These are phyloP conservation scores for Macrostomum lignano DNA, from an alignment of 1,140 invertebrate genomes.

Conservation along the genomic window DNA sequence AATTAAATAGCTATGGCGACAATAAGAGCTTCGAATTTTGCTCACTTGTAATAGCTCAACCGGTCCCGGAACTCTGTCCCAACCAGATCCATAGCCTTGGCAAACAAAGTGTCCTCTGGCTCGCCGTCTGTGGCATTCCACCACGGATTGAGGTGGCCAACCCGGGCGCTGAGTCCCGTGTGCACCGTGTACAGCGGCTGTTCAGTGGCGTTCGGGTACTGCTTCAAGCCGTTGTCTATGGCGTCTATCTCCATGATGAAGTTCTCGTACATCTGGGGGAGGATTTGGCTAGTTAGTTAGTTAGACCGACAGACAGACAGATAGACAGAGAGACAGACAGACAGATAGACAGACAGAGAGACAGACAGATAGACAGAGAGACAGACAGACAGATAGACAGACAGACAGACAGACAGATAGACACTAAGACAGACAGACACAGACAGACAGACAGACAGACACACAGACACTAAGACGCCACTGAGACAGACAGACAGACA, in stretches of 20 bases:
- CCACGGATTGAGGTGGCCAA: slow-evolving; percentile 46
- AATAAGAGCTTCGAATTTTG: too few species aligned
- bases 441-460: too few species aligned
- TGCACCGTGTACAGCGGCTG: slow-evolving; percentile 40
- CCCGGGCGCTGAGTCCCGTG: slow-evolving; percentile 45
- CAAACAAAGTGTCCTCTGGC: slow-evolving; percentile 22
- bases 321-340: background rate
- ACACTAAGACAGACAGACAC: too few species aligned
- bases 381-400: too few species aligned
- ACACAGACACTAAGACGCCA: too few species aligned
- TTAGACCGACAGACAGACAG: slow-evolving; percentile 18
- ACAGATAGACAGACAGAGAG: slow-evolving; percentile 8
- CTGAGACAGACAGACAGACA: too few species aligned
- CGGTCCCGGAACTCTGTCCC: slow-evolving; percentile 47
- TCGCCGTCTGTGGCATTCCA: slow-evolving; percentile 43
- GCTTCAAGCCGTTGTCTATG: slow-evolving; percentile 80
- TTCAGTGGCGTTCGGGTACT: slow-evolving; percentile 33
- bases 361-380: too few species aligned
- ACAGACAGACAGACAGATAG: too few species aligned
- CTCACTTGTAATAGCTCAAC: slow-evolving; percentile 12
- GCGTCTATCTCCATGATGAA: slow-evolving; percentile 80
- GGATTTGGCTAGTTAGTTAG: slow-evolving; percentile 36
- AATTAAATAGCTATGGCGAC: too few species aligned
- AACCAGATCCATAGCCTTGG: slow-evolving; percentile 43
- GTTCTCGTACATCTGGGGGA: slow-evolving; percentile 50